These are phyloP conservation scores for Chrysodeixis includens DNA, from an alignment of 2,888 invertebrate species.

Conservation along the genomic window DNA sequence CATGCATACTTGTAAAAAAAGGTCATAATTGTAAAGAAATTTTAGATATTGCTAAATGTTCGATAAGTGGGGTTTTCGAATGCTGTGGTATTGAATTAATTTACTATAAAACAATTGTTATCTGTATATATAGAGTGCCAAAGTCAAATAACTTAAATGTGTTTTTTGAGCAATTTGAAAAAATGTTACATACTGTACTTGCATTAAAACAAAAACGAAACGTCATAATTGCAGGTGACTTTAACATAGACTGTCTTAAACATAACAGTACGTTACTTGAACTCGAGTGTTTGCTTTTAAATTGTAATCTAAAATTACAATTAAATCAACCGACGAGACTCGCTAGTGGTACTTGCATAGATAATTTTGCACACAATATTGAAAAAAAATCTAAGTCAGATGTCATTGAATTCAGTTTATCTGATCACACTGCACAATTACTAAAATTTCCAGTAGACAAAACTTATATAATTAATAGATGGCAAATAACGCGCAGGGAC, in stretches of 20 bases:
- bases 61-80: conserved; percentile 1
- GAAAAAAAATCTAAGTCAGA: no score
- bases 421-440: no score
- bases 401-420: no score
- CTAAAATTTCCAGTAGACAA: no score
- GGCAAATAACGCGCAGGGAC: no score
- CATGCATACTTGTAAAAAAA: conserved; percentile 7
- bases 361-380: no score
- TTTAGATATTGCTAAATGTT: background rate
- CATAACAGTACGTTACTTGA: no score
- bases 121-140: conserved; percentile 8
- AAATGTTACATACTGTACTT: background rate
- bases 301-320: conserved; percentile 15
- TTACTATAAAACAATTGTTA: background rate
- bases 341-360: conserved; percentile 6
- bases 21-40: conserved; percentile 9
- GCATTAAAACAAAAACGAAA: background rate
- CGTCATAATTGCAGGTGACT: no score
- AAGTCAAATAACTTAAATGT: conserved; percentile 2
- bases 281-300: conserved; percentile 9
- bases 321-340: conserved; percentile 8
- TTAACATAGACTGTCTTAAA: no score
- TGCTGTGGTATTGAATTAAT: conserved; percentile 5
- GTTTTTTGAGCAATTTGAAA: background rate
- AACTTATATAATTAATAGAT: no score